Evolutionary conservation across 2,113 vertebrate species (phyloP).

Genomic region (Petrocephalus zakoni): DNA sequence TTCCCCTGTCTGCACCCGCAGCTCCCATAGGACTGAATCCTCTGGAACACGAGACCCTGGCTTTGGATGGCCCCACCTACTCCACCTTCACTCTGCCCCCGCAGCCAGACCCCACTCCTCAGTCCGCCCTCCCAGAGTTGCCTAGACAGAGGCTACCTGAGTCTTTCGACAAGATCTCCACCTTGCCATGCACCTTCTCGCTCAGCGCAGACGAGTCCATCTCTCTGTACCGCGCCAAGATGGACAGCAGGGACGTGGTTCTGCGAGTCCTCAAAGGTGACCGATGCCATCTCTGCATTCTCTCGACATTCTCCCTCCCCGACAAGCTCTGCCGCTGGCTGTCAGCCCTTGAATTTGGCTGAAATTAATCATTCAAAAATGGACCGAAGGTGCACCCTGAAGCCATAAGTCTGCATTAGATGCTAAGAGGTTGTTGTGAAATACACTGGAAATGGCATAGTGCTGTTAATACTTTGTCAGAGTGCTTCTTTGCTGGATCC

Average conservation of each 20-base stretch:
- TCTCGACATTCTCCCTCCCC: not conserved
- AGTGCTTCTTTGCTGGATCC: not conserved
- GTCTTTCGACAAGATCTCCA: conserved; percentile 59
- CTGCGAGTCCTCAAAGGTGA: conserved; percentile 65
- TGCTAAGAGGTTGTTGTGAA: not conserved
- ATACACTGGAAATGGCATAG: not conserved
- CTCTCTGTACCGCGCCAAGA: conserved; percentile 61
- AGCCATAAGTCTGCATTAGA: not conserved
- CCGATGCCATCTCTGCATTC: not conserved
- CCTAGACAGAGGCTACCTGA: conserved; percentile 62
- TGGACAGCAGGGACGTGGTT: conserved; percentile 65
- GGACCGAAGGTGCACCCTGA: not conserved
- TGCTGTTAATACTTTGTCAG: not conserved
- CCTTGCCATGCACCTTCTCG: conserved; percentile 51
- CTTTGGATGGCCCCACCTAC: conserved; percentile 29
- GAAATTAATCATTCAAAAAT: not conserved
- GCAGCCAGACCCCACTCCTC: not conserved
- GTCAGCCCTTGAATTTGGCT: not conserved
- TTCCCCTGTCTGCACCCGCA: conserved; percentile 25
- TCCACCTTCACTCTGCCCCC: not conserved
- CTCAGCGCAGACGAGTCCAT: conserved; percentile 44
- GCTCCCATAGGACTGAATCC: conserved; percentile 61
- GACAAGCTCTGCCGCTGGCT: not conserved
- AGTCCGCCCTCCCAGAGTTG: conserved; percentile 44
- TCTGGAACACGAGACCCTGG: conserved; percentile 63